Base-by-base conservation (phyloP, 2,797 vertebrate species). In the Neosilurus mollespiculum region DNA sequence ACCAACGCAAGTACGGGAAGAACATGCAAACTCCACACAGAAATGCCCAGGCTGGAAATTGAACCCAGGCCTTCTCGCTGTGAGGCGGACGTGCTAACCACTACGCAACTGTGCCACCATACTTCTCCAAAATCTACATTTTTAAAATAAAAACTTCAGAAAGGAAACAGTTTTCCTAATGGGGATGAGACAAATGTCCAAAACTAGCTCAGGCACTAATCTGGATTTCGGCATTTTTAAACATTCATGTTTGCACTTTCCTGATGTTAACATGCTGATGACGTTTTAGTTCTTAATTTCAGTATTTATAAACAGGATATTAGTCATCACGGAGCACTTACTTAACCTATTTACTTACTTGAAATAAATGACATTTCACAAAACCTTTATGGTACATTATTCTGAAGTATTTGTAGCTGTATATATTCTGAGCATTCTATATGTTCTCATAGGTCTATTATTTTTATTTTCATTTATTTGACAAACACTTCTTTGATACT, bases 281-380 rank as follows among this genome's bases (percentile, higher is more conserved):
- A 24, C 37, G 1, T n/a, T n/a, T n/a, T n/a, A n/a, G n/a, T n/a
- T n/a, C n/a, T n/a, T n/a, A n/a, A n/a, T n/a, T 80, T 34, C 24
- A 67, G 15, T 2, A 0, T 78, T 26, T 53, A 66, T 78, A 78
- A 85, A 81, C 78, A 87, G 83, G 86, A 83, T 78, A 80, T 73
- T 53, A 87, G 81, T 81, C 72, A 76, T 24, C 26, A 37, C 14
- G 20, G 20, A 71, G 20, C 26, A 37, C 67, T 16, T n/a, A 51
- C 37, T 12, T 70, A 22, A 3, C 66, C 37, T 56, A 56, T 16
- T 56, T 37, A 43, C 62, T 26, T 14, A 54, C 9, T 53, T 24
- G 30, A 16, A 43, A 9, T 76, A 58, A 59, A 56, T 58, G 2
- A 37, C 73, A 8, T 77, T 61, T 7, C 30, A 76, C 4, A 59